A percentile compares a stretch with the other conserved stretches of the same genome.
phyloP scores from a whole-genome alignment of 2,113 vertebrate genomes.

The Tretioscincus oriximinensis region DNA sequence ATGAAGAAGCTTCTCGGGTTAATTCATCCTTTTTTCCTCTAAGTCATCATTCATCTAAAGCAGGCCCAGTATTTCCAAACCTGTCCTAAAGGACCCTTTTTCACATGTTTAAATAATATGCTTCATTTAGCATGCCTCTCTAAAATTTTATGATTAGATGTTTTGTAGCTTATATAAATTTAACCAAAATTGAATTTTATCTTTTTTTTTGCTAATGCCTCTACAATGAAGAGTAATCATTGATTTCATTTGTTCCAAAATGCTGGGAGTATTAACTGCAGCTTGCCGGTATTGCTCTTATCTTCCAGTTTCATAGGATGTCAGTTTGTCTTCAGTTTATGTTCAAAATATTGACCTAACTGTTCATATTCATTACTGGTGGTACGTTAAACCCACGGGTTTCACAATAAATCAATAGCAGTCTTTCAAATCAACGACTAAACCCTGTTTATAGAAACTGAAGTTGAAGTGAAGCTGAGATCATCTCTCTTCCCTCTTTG shows the following conservation, averaged over 20 bases:
- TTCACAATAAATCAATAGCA: no score
- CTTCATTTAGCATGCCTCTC: neutral
- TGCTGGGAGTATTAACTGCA: neutral
- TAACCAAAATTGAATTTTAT: no score
- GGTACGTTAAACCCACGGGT: no score
- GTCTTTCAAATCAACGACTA: no score
- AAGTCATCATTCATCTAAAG: neutral
- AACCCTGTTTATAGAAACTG: no score
- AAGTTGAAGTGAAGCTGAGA: no score
- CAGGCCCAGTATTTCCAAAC: neutral
- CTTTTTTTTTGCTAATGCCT: no score
- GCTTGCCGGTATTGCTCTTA: neutral
- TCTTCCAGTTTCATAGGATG: neutral
- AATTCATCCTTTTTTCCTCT: constrained; percentile 5
- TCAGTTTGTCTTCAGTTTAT: neutral
- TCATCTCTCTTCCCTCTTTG: no score
- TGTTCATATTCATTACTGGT: no score
- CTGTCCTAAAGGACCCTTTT: constrained; percentile 12
- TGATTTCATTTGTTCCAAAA: neutral
- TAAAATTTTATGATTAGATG: constrained; percentile 8
- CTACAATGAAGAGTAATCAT: neutral
- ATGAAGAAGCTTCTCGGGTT: neutral
- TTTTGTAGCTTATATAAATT: neutral
- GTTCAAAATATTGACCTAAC: neutral
- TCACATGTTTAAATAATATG: constrained; percentile 7